Conservation (phyloP, 2,113 vertebrate genomes). For the Rhizomys pruinosus region DNA sequence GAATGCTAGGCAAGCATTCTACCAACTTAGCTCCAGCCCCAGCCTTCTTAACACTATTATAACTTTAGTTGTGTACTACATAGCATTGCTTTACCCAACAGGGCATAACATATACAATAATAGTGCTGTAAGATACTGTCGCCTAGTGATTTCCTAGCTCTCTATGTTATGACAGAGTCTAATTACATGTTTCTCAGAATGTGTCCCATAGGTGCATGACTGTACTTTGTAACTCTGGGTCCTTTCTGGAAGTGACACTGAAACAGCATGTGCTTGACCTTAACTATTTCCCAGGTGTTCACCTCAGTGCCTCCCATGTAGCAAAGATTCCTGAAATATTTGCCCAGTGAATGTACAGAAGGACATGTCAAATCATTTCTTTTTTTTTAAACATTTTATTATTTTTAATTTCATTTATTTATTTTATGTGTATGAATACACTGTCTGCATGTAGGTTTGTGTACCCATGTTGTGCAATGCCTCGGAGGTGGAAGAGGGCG, state of each 20-base stretch:
- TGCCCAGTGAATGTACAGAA: not conserved
- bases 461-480: too few species aligned
- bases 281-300: not conserved
- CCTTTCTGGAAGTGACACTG: not conserved
- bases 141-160: not conserved
- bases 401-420: too few species aligned
- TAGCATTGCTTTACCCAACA: not conserved
- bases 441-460: too few species aligned
- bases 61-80: not conserved
- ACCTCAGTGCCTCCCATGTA: not conserved
- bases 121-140: not conserved
- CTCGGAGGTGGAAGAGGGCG: too few species aligned
- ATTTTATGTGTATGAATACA: too few species aligned
- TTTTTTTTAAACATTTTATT: slow-evolving; percentile 48
- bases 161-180: not conserved
- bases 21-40: not conserved
- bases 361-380: not conserved
- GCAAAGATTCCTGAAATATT: not conserved
- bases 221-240: not conserved
- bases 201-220: not conserved
- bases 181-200: not conserved
- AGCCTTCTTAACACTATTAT: not conserved
- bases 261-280: not conserved
- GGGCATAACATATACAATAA: too few species aligned
- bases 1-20: not conserved